Base-by-base conservation (phyloP, 2,888 invertebrate genomes). In the Oconnorella tubifera region DNA sequence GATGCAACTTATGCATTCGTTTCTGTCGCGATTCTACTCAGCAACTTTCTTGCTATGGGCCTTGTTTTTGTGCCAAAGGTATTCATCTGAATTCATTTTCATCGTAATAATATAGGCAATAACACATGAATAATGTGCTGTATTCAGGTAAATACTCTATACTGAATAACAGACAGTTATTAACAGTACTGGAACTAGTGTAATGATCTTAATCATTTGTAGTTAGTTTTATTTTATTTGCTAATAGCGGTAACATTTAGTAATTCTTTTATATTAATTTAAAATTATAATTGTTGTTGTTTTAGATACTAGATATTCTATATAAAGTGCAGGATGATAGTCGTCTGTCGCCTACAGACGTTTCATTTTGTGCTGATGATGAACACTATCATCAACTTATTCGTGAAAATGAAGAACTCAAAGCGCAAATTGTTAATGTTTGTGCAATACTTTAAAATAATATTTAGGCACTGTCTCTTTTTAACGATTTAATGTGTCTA, bases 1-100 rank as follows among this genome's bases (percentile, higher is more conserved):
- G 95, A 98, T 82, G 97, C 98, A 56, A 92, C 93, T 75, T 99
- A 94, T 83, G 93, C 93, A 40, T 99, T 99, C 83, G 92, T 97
- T 62, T 90, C 97, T 4, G 86, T 96, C 64, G 94, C 97, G 66
- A 96, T 98, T 76, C 91, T 97, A 74, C 94, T 98, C 84, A 98
- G 97, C 84, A 94, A 95, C 84, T 96, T 96, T 84, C 88, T 99
- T 68, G 96, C 97, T 80, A 94, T 99, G 92, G 93, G 97, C 64
- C 88, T 99, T 75, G 93, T 99, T 79, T 99, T 98, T 85, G 90
- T 96, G 77, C 98, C 98, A 74, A 99, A 99, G 88, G 94, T 80
- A 72, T 50, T 73, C 56, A 40, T 19, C 40, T 40, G 19, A 40
- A 19, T 6, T 40, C 19, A 40, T 40, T 19, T 40, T 40, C 40